phyloP scores from a whole-genome alignment of 1,140 invertebrate genomes.

The Drosophila chauvacae region DNA sequence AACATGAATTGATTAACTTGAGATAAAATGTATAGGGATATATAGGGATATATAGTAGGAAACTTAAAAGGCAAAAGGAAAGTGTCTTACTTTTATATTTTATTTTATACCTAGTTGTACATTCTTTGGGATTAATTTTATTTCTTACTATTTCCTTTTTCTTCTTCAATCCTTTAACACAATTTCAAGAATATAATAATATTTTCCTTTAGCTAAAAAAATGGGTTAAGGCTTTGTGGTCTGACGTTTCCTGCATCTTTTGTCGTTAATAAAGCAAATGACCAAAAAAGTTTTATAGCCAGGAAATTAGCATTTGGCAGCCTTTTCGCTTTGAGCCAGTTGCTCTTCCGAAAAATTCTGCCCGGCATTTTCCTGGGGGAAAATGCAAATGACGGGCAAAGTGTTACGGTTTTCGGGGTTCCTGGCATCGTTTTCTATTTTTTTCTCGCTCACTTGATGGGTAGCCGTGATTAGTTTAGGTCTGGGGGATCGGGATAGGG shows the following conservation, averaged over 20 bases:
- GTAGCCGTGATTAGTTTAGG: conserved; percentile 63
- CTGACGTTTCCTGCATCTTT: conserved; percentile 25
- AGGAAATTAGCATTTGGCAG: conserved; percentile 69
- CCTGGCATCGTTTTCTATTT: not conserved
- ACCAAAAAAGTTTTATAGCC: conserved; percentile 61
- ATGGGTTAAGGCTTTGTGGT: conserved; percentile 25
- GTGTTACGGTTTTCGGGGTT: conserved; percentile 53
- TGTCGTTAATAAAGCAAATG: conserved; percentile 65
- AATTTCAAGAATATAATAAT: not conserved
- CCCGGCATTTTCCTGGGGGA: conserved; percentile 21
- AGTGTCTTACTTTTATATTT: not conserved
- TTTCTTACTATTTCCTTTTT: not conserved
- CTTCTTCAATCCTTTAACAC: not conserved
- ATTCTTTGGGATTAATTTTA: too few species aligned
- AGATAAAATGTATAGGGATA: too few species aligned
- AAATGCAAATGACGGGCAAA: conserved; percentile 55
- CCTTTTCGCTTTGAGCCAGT: conserved; percentile 30
- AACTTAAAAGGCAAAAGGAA: not conserved
- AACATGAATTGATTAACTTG: not conserved
- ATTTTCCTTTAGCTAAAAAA: not conserved
- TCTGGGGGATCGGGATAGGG: conserved; percentile 5
- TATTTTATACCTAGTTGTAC: not conserved
- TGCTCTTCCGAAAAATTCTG: conserved; percentile 5
- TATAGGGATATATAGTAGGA: not conserved
- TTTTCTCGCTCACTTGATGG: conserved; percentile 38